Evolutionary conservation across 1,140 invertebrate genomes (phyloP).

Genomic region (Uloborus diversus): DNA sequence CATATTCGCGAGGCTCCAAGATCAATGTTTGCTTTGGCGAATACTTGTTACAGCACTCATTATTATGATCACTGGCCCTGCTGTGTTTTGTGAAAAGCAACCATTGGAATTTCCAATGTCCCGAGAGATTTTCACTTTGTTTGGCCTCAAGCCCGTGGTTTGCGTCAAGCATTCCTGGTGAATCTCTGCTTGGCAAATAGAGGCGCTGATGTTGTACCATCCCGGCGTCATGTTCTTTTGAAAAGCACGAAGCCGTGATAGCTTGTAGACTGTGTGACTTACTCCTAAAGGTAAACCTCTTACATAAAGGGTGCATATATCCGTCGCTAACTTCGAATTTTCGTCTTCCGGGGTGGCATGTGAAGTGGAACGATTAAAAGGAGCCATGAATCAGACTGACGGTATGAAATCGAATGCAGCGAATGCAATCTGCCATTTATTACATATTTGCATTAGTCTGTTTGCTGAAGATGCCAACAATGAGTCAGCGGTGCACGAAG

Average conservation of each 20-base stretch:
- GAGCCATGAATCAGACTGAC: no score
- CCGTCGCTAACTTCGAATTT: no score
- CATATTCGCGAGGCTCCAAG: constrained; percentile 25
- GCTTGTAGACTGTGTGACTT: no score
- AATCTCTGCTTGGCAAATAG: not conserved
- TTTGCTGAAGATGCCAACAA: no score
- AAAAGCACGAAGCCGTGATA: constrained; percentile 23
- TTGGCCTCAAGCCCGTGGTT: not conserved
- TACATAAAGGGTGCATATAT: no score
- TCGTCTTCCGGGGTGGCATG: no score
- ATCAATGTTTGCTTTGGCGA: constrained; percentile 54
- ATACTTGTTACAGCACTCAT: constrained; percentile 48
- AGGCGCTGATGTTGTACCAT: not conserved
- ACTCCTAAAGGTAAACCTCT: no score
- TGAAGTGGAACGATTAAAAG: no score
- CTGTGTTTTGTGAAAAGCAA: constrained; percentile 1
- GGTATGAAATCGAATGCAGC: no score
- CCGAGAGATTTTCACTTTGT: constrained; percentile 23
- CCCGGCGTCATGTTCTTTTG: not conserved
- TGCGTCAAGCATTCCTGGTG: not conserved
- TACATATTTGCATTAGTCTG: no score
- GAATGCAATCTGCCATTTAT: no score
- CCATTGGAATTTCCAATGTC: constrained; percentile 19
- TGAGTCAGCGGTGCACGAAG: no score
- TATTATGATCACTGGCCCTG: constrained; percentile 44